Base-by-base conservation (phyloP, 2,797 vertebrate species). In the Ataeniobius toweri region DNA sequence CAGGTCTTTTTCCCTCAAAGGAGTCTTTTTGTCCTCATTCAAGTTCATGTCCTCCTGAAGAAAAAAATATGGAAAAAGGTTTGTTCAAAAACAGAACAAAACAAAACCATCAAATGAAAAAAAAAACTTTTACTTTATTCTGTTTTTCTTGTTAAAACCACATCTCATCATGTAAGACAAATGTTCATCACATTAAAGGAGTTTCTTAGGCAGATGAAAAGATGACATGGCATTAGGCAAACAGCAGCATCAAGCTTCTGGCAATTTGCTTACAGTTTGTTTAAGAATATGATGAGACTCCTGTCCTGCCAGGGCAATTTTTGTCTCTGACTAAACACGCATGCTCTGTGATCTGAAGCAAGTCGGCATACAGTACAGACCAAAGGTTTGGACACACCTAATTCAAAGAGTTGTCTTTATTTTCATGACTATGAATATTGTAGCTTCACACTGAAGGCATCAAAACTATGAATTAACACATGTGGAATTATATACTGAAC, bases 31-130 rank as follows among this genome's bases (percentile, higher is more conserved):
- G 82, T 99, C 98, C 93, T 99, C 98, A 91, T 97, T 99, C 94
- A 99, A 95, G 95, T 99, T 99, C 98, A 99, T 99, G 94, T 99
- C 98, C 95, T 99, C 98, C 98, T 99, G 90, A 26, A 76, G 77
- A 68, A 56, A 77, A 73, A 67, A 1, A 59, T 0, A 61, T 3
- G 18, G 26, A 39, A 5, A 59, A 14, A 6, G 2, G 31, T 72
- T 72, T 55, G 18, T 55, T 55, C 22, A 68, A 78, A 7, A 1
- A 39, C 36, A 46, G 53, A 13, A 67, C 16, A 20, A 53, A 55
- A 55, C 22, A 22, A 65, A 63, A 9, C 28, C 13, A 80, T 13
- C 63, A 73, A 70, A 24, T 28, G 16, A 6, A 71, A 3, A 63
- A 18, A 14, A 75, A 36, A 36, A 36, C 36, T 36, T 26, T 71